Evolutionary conservation across 2,888 invertebrate genomes (phyloP).

Genomic region (Chesias legatella): DNA sequence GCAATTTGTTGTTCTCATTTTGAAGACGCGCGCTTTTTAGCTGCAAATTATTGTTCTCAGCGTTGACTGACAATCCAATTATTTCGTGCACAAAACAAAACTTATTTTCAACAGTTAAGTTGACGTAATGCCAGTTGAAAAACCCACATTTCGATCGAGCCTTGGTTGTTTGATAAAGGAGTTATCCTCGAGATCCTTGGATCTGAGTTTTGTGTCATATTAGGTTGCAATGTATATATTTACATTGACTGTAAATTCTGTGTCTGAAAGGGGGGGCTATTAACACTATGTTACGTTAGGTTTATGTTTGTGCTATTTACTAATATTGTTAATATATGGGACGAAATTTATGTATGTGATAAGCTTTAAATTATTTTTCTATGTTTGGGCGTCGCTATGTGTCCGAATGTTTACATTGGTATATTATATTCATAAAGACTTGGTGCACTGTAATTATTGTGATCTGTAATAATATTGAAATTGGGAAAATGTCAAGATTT

Average conservation of each 20-base stretch:
- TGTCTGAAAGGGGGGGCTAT: slow-evolving; percentile 37
- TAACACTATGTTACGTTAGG: slow-evolving; percentile 29
- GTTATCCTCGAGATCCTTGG: slow-evolving; percentile 12
- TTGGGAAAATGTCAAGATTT: slow-evolving; percentile 22
- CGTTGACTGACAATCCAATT: too few relatives aligned
- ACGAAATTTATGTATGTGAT: slow-evolving; percentile 60
- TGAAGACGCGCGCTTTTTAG: too few relatives aligned
- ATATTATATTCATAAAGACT: slow-evolving; percentile 43
- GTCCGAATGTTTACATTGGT: slow-evolving; percentile 54
- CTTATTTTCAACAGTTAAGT: too few relatives aligned
- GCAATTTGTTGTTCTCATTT: too few relatives aligned
- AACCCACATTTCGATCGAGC: too few relatives aligned
- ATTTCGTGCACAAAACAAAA: too few relatives aligned
- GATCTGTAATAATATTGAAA: slow-evolving; percentile 57
- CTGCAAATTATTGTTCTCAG: too few relatives aligned
- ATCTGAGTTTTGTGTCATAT: slow-evolving; percentile 56
- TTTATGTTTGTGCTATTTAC: slow-evolving; percentile 32
- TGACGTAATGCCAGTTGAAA: too few relatives aligned
- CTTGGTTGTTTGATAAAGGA: too few relatives aligned
- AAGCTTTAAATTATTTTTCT: slow-evolving; percentile 78
- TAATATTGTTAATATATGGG: slow-evolving; percentile 35
- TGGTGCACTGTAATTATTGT: slow-evolving; percentile 67
- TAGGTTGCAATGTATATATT: slow-evolving; percentile 47
- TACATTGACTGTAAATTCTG: slow-evolving; percentile 48
- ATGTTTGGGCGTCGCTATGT: slow-evolving; percentile 44